These are phyloP conservation scores for Cyaniris semiargus DNA, from an alignment of 2,888 invertebrate species.

Conservation along the genomic window DNA sequence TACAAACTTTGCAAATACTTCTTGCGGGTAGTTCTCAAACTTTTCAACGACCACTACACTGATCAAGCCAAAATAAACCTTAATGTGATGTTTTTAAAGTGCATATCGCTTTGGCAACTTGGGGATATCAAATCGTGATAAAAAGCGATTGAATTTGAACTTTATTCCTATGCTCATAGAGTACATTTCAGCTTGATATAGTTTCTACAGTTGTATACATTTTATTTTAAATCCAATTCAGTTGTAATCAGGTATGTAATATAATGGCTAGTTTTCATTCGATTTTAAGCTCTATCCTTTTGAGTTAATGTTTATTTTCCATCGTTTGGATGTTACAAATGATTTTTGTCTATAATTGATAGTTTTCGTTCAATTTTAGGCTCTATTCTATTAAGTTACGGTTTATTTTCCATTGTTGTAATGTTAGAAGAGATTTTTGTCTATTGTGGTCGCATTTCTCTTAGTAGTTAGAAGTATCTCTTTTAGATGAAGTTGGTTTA, in stretches of 20 bases:
- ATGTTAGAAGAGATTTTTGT: background rate
- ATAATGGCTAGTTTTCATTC: background rate
- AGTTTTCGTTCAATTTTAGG: background rate
- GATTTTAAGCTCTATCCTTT: background rate
- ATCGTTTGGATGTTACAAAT: background rate
- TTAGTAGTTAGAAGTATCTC: background rate
- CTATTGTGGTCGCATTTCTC: background rate
- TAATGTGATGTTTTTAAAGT: background rate
- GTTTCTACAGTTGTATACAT: slow-evolving; percentile 5
- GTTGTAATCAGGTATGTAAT: slow-evolving; percentile 8
- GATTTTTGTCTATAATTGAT: background rate
- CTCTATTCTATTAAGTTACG: background rate
- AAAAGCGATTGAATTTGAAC: background rate
- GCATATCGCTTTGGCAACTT: background rate
- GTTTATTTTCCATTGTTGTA: background rate
- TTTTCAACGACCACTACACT: background rate
- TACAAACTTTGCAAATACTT: background rate
- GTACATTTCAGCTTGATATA: background rate
- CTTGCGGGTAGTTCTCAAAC: slow-evolving; percentile 5
- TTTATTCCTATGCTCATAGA: background rate
- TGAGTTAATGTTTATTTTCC: background rate
- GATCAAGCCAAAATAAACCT: background rate
- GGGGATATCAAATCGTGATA: background rate
- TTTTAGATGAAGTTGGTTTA: background rate
- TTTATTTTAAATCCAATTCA: slow-evolving; percentile 14